phyloP scores from a whole-genome alignment of 2,113 vertebrate species.

The Perca fluviatilis region DNA sequence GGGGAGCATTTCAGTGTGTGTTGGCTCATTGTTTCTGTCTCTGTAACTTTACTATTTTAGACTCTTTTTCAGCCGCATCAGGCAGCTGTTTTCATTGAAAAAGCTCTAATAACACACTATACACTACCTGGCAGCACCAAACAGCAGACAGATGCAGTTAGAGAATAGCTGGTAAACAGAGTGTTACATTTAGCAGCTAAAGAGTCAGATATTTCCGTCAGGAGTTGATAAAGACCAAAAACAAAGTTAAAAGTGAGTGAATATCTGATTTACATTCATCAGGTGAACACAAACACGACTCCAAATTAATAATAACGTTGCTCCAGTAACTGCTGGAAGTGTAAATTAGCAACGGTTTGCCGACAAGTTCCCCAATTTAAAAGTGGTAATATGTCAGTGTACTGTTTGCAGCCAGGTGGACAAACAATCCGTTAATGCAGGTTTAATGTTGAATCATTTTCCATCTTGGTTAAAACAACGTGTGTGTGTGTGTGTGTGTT shows the following conservation, averaged over 20 bases:
- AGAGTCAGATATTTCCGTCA: no score
- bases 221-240: no score
- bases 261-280: no score
- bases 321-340: not conserved
- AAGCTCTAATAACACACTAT: not conserved
- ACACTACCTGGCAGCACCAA: not conserved
- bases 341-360: not conserved
- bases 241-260: no score
- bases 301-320: not conserved
- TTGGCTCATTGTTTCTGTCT: not conserved
- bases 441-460: not conserved
- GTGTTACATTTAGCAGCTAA: not conserved
- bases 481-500: not conserved
- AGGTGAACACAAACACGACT: not conserved
- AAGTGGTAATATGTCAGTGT: not conserved
- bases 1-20: not conserved
- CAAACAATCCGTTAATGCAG: not conserved
- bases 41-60: no score
- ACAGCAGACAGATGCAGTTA: not conserved
- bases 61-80: no score
- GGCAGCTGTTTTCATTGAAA: not conserved
- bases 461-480: not conserved
- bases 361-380: not conserved
- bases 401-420: not conserved
- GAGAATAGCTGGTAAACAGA: not conserved